phyloP scores from a whole-genome alignment of 2,888 invertebrate genomes.

The Nomada flava region DNA sequence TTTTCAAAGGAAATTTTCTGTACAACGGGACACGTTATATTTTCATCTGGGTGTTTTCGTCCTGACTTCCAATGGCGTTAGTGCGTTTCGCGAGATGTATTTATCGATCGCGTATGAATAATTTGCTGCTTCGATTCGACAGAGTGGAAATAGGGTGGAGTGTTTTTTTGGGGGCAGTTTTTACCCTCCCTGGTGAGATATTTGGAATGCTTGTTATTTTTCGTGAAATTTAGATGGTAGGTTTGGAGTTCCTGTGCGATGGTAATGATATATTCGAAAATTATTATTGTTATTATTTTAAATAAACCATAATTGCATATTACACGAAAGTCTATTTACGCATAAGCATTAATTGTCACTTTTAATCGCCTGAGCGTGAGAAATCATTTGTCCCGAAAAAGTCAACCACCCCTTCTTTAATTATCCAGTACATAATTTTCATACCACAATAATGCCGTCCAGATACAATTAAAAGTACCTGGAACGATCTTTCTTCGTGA shows the following conservation, averaged over 20 bases:
- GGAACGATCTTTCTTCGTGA: neutral
- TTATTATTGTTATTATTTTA: constrained; percentile 6
- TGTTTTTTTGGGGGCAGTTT: neutral
- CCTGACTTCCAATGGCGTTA: neutral
- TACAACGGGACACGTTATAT: neutral
- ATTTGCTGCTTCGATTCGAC: neutral
- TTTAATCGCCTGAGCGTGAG: too few relatives aligned
- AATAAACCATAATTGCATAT: neutral
- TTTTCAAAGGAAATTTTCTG: neutral
- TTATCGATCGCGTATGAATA: neutral
- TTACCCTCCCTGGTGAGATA: too few relatives aligned
- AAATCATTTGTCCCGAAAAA: neutral
- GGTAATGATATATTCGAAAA: too few relatives aligned
- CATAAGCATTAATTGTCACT: neutral
- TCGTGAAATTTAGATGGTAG: too few relatives aligned
- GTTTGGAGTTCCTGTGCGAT: too few relatives aligned
- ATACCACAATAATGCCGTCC: neutral
- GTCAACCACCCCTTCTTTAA: neutral
- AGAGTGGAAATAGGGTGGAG: neutral
- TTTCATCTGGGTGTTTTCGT: neutral
- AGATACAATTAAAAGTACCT: neutral
- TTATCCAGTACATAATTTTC: neutral
- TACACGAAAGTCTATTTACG: neutral
- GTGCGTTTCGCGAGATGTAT: neutral
- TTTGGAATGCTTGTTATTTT: neutral